These are phyloP conservation scores for Eucera pruinosa DNA, from an alignment of 2,888 invertebrate species.

Conservation along the genomic window DNA sequence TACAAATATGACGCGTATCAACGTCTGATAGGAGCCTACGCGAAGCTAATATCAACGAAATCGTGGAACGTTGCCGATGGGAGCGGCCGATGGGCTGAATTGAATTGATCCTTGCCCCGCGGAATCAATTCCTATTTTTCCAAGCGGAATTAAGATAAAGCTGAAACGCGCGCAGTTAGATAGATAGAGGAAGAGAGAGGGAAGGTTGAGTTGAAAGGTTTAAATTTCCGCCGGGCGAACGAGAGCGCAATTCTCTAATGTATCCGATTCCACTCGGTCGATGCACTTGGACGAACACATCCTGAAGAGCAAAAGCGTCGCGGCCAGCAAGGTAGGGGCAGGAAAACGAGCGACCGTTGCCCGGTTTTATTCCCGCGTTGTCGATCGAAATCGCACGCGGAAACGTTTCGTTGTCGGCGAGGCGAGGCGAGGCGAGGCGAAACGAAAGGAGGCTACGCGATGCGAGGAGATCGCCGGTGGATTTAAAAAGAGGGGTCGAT, in stretches of 20 bases:
- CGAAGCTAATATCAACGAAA: too few species aligned
- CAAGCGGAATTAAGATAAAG: slow-evolving; percentile 32
- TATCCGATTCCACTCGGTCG: slow-evolving; percentile 30
- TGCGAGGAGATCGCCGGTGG: too few species aligned
- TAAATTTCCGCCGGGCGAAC: slow-evolving; percentile 22
- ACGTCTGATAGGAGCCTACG: too few species aligned
- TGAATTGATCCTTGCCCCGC: background rate
- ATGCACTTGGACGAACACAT: slow-evolving; percentile 8
- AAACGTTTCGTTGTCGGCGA: background rate
- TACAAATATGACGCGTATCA: too few species aligned
- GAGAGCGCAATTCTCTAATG: slow-evolving; percentile 38
- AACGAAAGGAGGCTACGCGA: too few species aligned
- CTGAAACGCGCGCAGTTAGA: too few species aligned
- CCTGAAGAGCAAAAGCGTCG: too few species aligned
- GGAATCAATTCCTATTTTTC: slow-evolving; percentile 21
- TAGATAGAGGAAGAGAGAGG: too few species aligned
- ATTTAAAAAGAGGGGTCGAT: slow-evolving; percentile 37
- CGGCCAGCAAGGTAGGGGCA: background rate
- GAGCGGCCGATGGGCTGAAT: background rate
- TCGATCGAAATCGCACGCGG: slow-evolving; percentile 18
- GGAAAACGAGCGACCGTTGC: background rate
- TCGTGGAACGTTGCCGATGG: too few species aligned
- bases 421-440: too few species aligned
- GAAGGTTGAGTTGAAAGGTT: slow-evolving; percentile 3
- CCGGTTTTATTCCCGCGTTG: slow-evolving; percentile 3